phyloP scores from a whole-genome alignment of 1,140 invertebrate genomes.

The Muscidifurax raptorellus region DNA sequence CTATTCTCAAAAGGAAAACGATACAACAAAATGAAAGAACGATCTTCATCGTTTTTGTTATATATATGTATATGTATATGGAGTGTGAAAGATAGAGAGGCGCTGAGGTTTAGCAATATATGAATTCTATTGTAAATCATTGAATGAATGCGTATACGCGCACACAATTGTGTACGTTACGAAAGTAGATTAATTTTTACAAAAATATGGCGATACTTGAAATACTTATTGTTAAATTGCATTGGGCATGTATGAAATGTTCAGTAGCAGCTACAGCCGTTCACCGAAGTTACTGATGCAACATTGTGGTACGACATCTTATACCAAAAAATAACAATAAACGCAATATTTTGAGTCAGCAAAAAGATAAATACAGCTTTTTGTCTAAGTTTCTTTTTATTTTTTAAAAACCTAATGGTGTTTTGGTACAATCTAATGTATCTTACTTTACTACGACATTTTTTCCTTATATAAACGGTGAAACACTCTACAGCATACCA shows the following conservation, averaged over 20 bases:
- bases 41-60: conserved; percentile 41
- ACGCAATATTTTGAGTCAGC: conserved; percentile 50
- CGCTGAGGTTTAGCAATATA: conserved; percentile 11
- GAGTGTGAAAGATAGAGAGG: background rate
- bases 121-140: conserved; percentile 51
- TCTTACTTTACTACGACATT: background rate
- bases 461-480: conserved; percentile 1
- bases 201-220: conserved; percentile 19
- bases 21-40: conserved; percentile 30
- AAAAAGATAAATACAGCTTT: conserved; percentile 4
- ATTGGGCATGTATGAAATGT: conserved; percentile 16
- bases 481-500: background rate
- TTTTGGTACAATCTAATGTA: conserved; percentile 28
- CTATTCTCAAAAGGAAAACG: conserved; percentile 3
- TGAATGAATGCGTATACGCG: background rate
- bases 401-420: conserved; percentile 43
- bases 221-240: conserved; percentile 41
- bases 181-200: conserved; percentile 45
- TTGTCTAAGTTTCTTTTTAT: conserved; percentile 13
- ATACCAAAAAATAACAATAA: conserved; percentile 42
- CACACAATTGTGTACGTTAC: background rate
- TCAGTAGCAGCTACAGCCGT: background rate
- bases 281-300: background rate
- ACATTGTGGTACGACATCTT: conserved; percentile 14
- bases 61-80: conserved; percentile 46